Conservation (phyloP, 2,113 vertebrate genomes). For the Leptodactylus fuscus region DNA sequence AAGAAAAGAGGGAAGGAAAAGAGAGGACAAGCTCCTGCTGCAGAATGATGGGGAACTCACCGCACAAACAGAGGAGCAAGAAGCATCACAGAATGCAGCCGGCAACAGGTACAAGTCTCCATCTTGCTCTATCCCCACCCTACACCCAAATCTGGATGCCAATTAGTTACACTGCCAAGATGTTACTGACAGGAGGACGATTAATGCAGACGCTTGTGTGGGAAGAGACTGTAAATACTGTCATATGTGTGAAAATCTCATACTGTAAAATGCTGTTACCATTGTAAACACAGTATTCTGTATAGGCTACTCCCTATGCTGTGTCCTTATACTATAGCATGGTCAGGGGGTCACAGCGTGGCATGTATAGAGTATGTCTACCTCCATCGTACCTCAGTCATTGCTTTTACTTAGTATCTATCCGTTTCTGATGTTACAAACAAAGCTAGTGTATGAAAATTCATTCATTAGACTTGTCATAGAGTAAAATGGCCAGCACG, state of each 20-base stretch:
- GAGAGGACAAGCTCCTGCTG: slow-evolving; percentile 55
- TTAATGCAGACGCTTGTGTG: neutral
- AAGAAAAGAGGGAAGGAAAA: slow-evolving; percentile 28
- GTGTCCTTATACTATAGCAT: neutral
- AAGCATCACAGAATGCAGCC: slow-evolving; percentile 60
- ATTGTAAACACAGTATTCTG: neutral
- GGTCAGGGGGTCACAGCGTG: neutral
- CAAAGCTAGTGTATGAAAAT: neutral
- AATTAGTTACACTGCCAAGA: neutral
- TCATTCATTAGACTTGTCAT: neutral
- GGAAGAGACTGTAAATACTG: neutral
- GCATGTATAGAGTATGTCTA: neutral
- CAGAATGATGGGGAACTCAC: slow-evolving; percentile 61
- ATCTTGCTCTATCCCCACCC: neutral
- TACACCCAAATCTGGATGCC: neutral
- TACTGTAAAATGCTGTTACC: neutral
- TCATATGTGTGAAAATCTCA: neutral
- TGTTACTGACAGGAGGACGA: neutral
- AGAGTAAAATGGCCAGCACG: neutral
- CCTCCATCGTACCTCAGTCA: neutral
- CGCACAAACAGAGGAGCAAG: slow-evolving; percentile 59
- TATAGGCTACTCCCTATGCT: neutral
- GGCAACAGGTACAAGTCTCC: slow-evolving; percentile 55
- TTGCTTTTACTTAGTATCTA: neutral
- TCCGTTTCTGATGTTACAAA: neutral